Percentiles rank a stretch among this genome's conserved stretches.
phyloP scores from a whole-genome alignment of 2,113 vertebrate genomes.

The Catharus fuscescens region DNA sequence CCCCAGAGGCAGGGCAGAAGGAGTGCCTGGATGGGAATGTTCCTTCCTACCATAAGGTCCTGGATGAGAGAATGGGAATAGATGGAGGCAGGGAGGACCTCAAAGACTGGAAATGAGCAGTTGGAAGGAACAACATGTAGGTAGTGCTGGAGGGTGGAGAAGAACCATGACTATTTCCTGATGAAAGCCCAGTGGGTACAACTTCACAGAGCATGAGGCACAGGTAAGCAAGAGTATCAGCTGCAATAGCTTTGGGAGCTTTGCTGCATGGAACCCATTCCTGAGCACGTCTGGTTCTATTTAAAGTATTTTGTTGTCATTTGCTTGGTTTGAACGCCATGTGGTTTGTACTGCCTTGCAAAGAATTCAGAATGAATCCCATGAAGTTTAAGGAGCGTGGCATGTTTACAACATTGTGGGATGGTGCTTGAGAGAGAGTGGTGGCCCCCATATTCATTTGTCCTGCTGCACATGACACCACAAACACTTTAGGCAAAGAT shows the following conservation, averaged over 20 bases:
- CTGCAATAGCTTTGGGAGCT: not conserved
- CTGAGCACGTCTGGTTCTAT: constrained; percentile 40
- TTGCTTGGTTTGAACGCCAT: constrained; percentile 46
- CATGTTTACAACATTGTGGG: not conserved
- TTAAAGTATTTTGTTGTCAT: constrained; percentile 61
- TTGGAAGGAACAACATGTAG: not conserved
- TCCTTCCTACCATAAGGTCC: not conserved
- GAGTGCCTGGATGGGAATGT: not conserved
- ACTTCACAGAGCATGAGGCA: not conserved
- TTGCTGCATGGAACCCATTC: not conserved
- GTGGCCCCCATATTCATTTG: not conserved
- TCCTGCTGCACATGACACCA: not conserved
- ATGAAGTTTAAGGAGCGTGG: not conserved
- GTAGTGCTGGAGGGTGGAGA: not conserved
- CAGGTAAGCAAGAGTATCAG: not conserved
- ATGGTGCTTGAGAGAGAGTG: not conserved
- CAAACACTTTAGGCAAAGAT: not conserved
- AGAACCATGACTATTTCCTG: not conserved
- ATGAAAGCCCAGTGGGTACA: not conserved
- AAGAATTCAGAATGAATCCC: constrained; percentile 65
- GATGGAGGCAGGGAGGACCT: not conserved
- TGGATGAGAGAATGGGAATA: not conserved
- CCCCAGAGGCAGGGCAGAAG: not conserved
- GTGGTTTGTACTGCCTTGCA: constrained; percentile 57
- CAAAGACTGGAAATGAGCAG: not conserved